Evolutionary conservation across 1,140 invertebrate species (phyloP).

Genomic region (Schlechtendalia chinensis): DNA sequence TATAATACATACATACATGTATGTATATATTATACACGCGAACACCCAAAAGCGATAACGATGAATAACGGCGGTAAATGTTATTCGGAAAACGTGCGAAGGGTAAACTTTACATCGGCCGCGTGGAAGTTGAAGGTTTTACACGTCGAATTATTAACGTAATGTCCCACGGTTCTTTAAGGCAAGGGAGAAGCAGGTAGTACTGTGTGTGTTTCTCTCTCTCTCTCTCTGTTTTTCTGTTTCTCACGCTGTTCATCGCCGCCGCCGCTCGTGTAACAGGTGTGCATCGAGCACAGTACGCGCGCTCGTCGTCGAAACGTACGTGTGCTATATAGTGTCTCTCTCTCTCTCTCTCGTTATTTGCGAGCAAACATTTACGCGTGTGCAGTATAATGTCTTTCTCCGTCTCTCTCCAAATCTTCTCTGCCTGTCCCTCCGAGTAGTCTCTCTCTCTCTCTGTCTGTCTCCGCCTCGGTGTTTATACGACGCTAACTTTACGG

Average conservation of each 20-base stretch:
- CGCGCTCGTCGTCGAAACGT: neutral
- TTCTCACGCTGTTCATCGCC: no score
- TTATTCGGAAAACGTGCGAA: conserved; percentile 47
- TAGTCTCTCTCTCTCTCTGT: neutral
- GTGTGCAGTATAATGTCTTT: neutral
- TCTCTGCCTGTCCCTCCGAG: neutral
- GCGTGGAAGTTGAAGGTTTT: conserved; percentile 9
- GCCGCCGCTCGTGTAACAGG: conserved; percentile 25
- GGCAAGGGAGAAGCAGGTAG: neutral
- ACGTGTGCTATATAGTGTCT: neutral
- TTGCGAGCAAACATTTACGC: no score
- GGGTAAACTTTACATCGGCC: conserved; percentile 18
- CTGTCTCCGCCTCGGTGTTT: no score
- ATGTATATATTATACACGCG: neutral
- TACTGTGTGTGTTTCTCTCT: neutral
- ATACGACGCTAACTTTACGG: neutral
- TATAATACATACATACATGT: no score
- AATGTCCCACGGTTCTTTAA: neutral
- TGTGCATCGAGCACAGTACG: neutral
- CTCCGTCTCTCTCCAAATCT: neutral
- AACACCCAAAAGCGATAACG: conserved; percentile 29
- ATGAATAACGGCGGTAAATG: conserved; percentile 40
- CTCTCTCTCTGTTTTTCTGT: neutral
- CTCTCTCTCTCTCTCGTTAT: neutral
- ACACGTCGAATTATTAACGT: conserved; percentile 39